Percentiles rank a stretch among this genome's conserved stretches.
Evolutionary conservation across 2,797 vertebrate species (phyloP).

Genomic region (Enteromius radiatus): DNA sequence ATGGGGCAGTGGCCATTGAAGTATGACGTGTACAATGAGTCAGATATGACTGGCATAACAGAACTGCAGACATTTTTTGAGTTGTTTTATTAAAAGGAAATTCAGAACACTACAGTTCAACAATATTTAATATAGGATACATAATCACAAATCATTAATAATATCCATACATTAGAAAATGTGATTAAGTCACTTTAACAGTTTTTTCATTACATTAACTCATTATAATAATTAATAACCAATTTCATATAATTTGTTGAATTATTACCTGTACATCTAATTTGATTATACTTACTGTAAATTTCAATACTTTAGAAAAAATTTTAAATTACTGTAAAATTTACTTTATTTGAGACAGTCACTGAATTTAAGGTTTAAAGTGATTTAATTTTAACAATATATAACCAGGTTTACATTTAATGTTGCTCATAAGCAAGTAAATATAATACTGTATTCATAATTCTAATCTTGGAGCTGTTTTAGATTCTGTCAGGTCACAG

Average conservation of each 20-base stretch:
- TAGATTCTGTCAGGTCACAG: background rate
- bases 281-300: background rate
- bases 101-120: background rate
- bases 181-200: background rate
- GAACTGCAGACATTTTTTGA: slow-evolving; percentile 35
- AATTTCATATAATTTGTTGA: background rate
- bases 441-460: background rate
- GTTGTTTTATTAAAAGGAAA: background rate
- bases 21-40: slow-evolving; percentile 53
- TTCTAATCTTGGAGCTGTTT: background rate
- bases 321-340: no score
- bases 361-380: background rate
- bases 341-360: background rate
- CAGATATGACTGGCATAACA: slow-evolving; percentile 51
- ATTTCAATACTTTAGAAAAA: no score
- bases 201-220: background rate
- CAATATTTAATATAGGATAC: background rate
- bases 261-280: background rate
- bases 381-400: background rate
- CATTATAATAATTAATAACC: background rate
- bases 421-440: background rate
- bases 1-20: slow-evolving; percentile 45
- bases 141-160: background rate
- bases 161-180: no score
- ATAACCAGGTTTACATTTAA: background rate